Evolutionary conservation across 2,113 vertebrate species (phyloP), one percentile per base, ranked within the genome.

Genomic region (Mastomys coucha): DNA sequence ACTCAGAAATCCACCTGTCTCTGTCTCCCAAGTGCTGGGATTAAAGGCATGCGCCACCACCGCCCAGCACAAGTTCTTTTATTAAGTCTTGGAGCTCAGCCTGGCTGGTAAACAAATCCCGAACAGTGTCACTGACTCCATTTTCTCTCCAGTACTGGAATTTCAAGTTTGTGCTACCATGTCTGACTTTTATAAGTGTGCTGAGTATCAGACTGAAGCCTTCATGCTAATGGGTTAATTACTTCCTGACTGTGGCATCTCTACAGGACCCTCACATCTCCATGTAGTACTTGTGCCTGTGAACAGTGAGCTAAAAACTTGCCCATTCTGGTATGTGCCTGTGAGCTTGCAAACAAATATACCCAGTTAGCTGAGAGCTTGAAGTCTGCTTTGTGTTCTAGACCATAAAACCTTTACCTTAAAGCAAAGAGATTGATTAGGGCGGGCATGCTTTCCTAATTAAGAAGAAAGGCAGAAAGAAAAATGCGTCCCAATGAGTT

Each of bases 371-470:
- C 39, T 63, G 24, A 80, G 42, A 60, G 56, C 42, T 82, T 31
- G 42, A 81, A 87, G 10, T 89, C 33, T 39, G 28, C 2, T 0
- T 0, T 45, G 13, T 73, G 2, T 51, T 39, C 7, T 85, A 53
- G 58, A 51, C 24, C 69, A 69, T 33, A 39, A 72, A 67, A 90
- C 13, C 24, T 80, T 72, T 87, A 39, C 70, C 13, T 95, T 91
- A 88, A 92, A 95, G 72, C 4, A 89, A 73, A 88, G 39, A 90
- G 51, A 87, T 39, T 72, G 87, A 88, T 85, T 65, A 67, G 24
- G 12, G 36, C 69, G 20, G 88, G 87, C 90, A 24, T 81, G n/a
- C 31, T 96, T 91, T 95, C 69, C 67, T 93, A 93, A 94, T 93
- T 67, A 86, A 69, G 42, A 14, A 53, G 26, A 93, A 87, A 93